A percentile compares a stretch with the other conserved stretches of the same genome.
phyloP scores from a whole-genome alignment of 2,113 vertebrate genomes.

The Mastomys coucha region DNA sequence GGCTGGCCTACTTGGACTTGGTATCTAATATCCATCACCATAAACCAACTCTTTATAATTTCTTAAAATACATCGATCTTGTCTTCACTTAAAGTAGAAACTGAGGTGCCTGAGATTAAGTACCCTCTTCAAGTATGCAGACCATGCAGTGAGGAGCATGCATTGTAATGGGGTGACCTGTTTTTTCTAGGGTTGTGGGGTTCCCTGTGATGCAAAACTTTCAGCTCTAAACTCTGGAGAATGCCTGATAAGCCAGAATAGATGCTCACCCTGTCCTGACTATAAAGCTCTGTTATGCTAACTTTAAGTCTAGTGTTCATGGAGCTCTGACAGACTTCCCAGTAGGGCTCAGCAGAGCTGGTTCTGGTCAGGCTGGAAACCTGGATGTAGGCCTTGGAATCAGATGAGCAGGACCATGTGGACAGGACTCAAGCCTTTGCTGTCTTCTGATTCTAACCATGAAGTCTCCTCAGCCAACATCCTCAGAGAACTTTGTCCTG shows the following conservation, averaged over 20 bases:
- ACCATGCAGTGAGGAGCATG: background rate
- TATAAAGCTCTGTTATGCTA: background rate
- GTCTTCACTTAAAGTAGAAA: background rate
- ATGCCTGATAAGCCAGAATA: background rate
- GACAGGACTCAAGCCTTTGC: background rate
- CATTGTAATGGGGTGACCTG: background rate
- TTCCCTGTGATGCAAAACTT: background rate
- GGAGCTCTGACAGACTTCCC: background rate
- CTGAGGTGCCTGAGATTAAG: background rate
- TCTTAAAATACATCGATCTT: too few relatives aligned
- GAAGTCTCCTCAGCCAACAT: background rate
- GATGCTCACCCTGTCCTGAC: background rate
- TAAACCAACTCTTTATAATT: background rate
- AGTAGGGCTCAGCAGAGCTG: background rate
- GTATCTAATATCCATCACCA: rapidly evolving
- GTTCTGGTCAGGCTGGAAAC: background rate
- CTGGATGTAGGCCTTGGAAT: background rate
- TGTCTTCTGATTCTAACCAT: background rate
- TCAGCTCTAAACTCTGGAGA: background rate
- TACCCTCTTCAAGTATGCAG: background rate
- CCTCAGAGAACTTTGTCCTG: background rate
- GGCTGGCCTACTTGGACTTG: too few relatives aligned
- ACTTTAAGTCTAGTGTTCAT: background rate
- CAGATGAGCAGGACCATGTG: too few relatives aligned
- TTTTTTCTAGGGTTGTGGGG: background rate